phyloP scores from a whole-genome alignment of 2,113 vertebrate species.

The Gambusia holbrooki region DNA sequence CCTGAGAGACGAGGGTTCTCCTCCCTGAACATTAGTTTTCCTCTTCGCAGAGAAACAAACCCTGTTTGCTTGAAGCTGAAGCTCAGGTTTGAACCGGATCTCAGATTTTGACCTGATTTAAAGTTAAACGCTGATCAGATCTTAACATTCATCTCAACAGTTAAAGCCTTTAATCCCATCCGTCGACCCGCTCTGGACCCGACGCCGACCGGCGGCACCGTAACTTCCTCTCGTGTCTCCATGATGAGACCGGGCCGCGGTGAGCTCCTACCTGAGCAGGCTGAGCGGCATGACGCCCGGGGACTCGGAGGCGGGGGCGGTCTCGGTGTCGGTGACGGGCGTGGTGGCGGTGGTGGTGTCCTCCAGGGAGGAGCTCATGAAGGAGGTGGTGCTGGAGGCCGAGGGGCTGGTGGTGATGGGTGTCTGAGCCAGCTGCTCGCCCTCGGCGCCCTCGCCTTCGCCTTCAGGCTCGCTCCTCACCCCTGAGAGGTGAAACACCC shows the following conservation, averaged over 20 bases:
- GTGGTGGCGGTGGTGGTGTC: slow-evolving; percentile 98
- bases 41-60: too few species aligned
- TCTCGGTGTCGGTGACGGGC: slow-evolving; percentile 96
- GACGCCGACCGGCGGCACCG: too few species aligned
- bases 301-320: slow-evolving; percentile 92
- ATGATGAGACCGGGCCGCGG: background rate
- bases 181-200: too few species aligned
- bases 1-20: background rate
- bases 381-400: slow-evolving; percentile 96
- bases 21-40: too few species aligned
- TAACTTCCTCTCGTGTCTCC: background rate
- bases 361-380: slow-evolving; percentile 98
- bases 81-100: too few species aligned
- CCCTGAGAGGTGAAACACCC: slow-evolving; percentile 63
- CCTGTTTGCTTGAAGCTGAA: too few species aligned
- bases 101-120: too few species aligned
- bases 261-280: slow-evolving; percentile 86
- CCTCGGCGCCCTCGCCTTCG: slow-evolving; percentile 87
- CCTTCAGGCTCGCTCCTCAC: slow-evolving; percentile 82
- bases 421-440: slow-evolving; percentile 90
- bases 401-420: slow-evolving; percentile 97
- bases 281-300: slow-evolving; percentile 98
- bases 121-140: too few species aligned
- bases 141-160: too few species aligned
- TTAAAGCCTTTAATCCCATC: too few species aligned